Evolutionary conservation across 1,140 invertebrate genomes (phyloP), one percentile per base, ranked within the genome.

Genomic region (Penaeus chinensis): DNA sequence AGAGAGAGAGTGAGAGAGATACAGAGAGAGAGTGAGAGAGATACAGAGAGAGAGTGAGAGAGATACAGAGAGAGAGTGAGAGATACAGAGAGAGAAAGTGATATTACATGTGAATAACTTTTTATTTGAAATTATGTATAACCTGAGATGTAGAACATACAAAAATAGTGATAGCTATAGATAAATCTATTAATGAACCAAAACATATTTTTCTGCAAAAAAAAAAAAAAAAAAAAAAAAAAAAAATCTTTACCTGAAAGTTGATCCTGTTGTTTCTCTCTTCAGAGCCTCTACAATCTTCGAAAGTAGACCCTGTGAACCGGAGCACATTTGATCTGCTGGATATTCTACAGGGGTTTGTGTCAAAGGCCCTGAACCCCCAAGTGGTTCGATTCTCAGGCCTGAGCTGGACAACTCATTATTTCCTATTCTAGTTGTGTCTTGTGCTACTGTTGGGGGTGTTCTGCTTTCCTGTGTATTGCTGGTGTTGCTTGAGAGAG

Each of bases 271-370:
- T 16, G 81, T 88, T 79, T 88, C 87, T 42, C 82, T 88, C 76
- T 88, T 88, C 18, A 88, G 81, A 3, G 87, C 87, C 22, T 88
- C 82, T 24, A 88, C 82, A 84, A 88, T 88, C 63, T 88, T 88
- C 11, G 77, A 78, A 10, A 88, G 77, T 10, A 88, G 42, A n/a
- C 87, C 87, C 32, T 88, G 60, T 10, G 87, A 82, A 42, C 87
- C 87, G 71, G 74, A 66, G 71, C 87, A 88, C 87, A 88, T 88
- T 62, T 84, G 87, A n/a, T 88, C 82, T 32, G 76, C 32, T 24
- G 87, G 87, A 24, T 84, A 88, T 63, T 88, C 82, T 62, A 79
- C 47, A 60, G 78, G 81, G 22, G 24, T 18, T 74, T 61, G 60
- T 37, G 37, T 27, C 61, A 54, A 22, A 47, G 22, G 13, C 8